Evolutionary conservation across 2,797 vertebrate genomes (phyloP), one percentile per base, ranked within the genome.

Genomic region (Poeciliopsis infans): DNA sequence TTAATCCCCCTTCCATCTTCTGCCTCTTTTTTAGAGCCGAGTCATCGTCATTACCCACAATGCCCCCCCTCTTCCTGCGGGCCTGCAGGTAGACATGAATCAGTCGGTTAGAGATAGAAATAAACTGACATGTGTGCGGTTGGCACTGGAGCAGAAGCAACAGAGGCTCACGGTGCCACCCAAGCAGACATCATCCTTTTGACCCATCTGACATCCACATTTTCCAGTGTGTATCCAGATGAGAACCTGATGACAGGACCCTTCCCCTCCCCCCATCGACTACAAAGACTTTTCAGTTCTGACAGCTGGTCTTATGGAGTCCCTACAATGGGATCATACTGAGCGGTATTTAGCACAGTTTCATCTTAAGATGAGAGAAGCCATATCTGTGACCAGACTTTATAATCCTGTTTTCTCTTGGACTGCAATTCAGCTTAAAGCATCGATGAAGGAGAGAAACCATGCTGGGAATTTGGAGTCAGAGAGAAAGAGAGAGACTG

Each of bases 371-470:
- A 84, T 91, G 82, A 83, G 89, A 89, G 47, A 85, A 89, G 79
- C 91, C 77, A 80, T 86, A 92, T 91, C 90, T 76, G 31, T 53
- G 81, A 78, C 85, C 81, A 81, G 74, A 72, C 88, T 90, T 39
- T 92, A 92, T 92, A 93, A 93, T 93, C 91, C 88, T 88, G 89
- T 94, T 93, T 93, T 87, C 88, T 87, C 83, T 86, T 5, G 47
- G 86, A 86, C 85, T 90, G 82, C 88, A 86, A 86, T 89, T 89
- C 49, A 82, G 86, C 87, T 88, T 83, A 57, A 53, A 84, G 81
- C 84, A 80, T 85, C 78, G 74, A 76, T 43, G 79, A 72, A 64
- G 36, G 61, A 79, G 84, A 83, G 72, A 85, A 76, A 80, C 73
- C 78, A 78, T 78, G 80, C 73, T 61, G 83, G 74, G 84, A 87